These are phyloP conservation scores for Antheraea assamensis DNA, from an alignment of 2,888 invertebrate species.

Conservation along the genomic window DNA sequence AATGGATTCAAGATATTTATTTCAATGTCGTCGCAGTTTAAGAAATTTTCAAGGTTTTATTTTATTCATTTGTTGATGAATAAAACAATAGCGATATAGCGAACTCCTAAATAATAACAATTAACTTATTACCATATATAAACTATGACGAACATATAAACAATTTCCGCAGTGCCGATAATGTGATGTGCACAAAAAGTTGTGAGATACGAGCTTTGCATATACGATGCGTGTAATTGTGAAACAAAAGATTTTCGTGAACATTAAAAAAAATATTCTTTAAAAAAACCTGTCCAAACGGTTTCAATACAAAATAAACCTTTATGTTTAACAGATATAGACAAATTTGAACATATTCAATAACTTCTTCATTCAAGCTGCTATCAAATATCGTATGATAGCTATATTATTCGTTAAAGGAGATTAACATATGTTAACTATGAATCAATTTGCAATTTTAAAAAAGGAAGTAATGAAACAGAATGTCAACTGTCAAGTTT, in stretches of 20 bases:
- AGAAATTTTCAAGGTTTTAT: background rate
- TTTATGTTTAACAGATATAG: no score
- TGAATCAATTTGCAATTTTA: no score
- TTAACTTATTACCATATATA: slow-evolving; percentile 2
- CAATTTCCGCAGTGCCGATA: background rate
- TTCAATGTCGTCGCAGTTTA: background rate
- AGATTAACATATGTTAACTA: no score
- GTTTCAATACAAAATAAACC: no score
- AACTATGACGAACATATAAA: background rate
- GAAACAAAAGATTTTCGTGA: background rate
- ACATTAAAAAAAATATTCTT: background rate
- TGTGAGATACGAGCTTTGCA: slow-evolving; percentile 1
- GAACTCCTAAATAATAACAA: slow-evolving; percentile 1
- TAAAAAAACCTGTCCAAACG: no score
- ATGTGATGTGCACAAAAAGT: background rate
- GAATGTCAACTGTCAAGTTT: no score
- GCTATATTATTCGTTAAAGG: no score
- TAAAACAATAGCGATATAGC: background rate
- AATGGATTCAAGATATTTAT: background rate
- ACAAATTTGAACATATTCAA: no score
- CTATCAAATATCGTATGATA: no score
- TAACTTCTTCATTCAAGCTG: no score
- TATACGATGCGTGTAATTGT: background rate
- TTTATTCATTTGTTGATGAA: background rate
- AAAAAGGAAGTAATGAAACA: no score